Evolutionary conservation across 2,113 vertebrate genomes (phyloP).

Genomic region (Greenwoodochromis staneri): DNA sequence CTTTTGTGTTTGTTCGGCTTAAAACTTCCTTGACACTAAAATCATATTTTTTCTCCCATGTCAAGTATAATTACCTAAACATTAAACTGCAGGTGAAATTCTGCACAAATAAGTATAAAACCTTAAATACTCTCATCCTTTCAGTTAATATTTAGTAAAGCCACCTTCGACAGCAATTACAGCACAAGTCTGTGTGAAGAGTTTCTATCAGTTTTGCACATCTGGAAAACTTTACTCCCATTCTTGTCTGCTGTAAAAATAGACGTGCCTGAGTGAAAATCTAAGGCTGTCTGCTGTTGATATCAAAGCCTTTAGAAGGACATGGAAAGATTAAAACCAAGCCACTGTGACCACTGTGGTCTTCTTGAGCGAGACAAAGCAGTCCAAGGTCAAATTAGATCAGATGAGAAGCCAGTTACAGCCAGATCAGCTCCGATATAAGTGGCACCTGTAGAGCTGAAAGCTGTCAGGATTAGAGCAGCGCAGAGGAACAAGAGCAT

Average conservation of each 20-base stretch:
- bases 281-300: not conserved
- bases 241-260: not conserved
- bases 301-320: not conserved
- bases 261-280: not conserved
- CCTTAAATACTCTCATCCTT: not conserved
- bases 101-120: not conserved
- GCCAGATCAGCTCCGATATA: not conserved
- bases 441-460: not conserved
- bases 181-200: not conserved
- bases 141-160: not conserved
- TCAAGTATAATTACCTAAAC: not conserved
- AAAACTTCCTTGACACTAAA: not conserved
- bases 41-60: not conserved
- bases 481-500: not conserved
- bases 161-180: not conserved
- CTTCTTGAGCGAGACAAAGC: not conserved
- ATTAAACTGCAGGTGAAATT: not conserved
- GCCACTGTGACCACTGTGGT: not conserved
- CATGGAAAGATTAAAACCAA: constrained; percentile 16
- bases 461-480: not conserved
- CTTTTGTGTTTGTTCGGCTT: not conserved
- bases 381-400: constrained; percentile 16
- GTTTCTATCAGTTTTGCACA: constrained; percentile 12
- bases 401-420: not conserved
- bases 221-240: not conserved